Evolutionary conservation across 2,113 vertebrate species (phyloP).

Genomic region (Cranoglanis bouderius): DNA sequence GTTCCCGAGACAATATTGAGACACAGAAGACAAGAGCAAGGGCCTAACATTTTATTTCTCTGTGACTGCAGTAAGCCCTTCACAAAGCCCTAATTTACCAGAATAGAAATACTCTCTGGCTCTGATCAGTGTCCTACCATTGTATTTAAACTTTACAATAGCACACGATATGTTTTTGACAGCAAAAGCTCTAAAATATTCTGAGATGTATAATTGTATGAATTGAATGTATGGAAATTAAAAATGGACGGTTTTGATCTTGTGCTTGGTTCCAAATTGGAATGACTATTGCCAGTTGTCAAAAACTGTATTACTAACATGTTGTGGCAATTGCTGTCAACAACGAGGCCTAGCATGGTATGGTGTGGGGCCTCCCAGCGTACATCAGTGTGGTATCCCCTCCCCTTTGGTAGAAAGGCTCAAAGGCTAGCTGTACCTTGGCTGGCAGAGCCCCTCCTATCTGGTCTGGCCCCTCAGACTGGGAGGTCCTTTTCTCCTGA

Average conservation of each 20-base stretch:
- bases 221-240: not conserved
- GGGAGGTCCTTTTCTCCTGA: constrained; percentile 67
- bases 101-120: constrained; percentile 33
- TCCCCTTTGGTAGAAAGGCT: constrained; percentile 56
- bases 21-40: constrained; percentile 60
- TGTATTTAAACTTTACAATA: constrained; percentile 29
- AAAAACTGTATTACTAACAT: not conserved
- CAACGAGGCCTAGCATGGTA: constrained; percentile 42
- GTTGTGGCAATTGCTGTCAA: constrained; percentile 46
- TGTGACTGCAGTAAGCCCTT: not conserved
- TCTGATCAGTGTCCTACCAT: constrained; percentile 31
- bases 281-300: not conserved
- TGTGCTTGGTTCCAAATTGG: not conserved
- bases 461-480: constrained; percentile 66
- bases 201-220: not conserved
- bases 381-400: constrained; percentile 49
- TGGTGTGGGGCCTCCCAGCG: constrained; percentile 53
- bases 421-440: constrained; percentile 63
- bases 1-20: constrained; percentile 55
- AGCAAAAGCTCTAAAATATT: constrained; percentile 31
- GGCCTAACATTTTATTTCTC: constrained; percentile 33
- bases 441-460: constrained; percentile 65
- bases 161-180: constrained; percentile 37
- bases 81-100: constrained; percentile 25
- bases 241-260: not conserved